Evolutionary conservation across 2,888 invertebrate species (phyloP), one percentile per base, ranked within the genome.

Genomic region (Plagodis dolabraria): DNA sequence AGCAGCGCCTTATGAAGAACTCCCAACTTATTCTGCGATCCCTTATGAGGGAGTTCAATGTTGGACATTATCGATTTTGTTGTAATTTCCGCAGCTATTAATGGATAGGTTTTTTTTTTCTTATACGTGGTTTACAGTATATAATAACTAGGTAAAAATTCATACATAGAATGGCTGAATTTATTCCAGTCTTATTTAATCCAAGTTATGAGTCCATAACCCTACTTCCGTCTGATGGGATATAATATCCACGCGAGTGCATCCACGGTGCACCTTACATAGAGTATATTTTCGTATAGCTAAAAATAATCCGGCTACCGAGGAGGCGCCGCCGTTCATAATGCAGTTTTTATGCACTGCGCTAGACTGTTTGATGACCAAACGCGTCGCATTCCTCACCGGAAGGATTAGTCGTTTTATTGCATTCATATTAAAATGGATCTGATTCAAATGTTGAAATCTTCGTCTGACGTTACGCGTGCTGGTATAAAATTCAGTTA

Each of bases 341-440:
- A 78, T 86, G 86, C 85, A 85, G 77, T 90, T 90, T 90, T 90
- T 90, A 85, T 85, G 82, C 85, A 84, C 71, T 80, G 71, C 77
- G 83, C 81, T 80, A 79, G 85, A 83, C 79, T 77, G 77, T 71
- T 71, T 67, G 73, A 64, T 68, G 70, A 63, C 55, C 44, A 43
- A 50, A 54, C 53, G 51, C 44, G 51, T 10, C 11, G 47, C 54
- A 55, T 60, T 60, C 60, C 54, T 55, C 53, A 47, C 44, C 51
- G 55, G 47, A 51, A 55, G 54, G 51, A 48, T 55, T 52, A 52
- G n/a, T 45, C 9, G 53, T 54, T 60, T 47, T 46, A 43, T 43
- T 12, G 40, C 12, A 12, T 12, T 11, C 2, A 43, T 43, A 43
- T 12, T 11, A 43, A 43, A 43, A 43, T 2, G 40, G 7, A 36